These are phyloP conservation scores for Physocephala rufipes DNA, from an alignment of 2,888 invertebrate species.

Conservation along the genomic window DNA sequence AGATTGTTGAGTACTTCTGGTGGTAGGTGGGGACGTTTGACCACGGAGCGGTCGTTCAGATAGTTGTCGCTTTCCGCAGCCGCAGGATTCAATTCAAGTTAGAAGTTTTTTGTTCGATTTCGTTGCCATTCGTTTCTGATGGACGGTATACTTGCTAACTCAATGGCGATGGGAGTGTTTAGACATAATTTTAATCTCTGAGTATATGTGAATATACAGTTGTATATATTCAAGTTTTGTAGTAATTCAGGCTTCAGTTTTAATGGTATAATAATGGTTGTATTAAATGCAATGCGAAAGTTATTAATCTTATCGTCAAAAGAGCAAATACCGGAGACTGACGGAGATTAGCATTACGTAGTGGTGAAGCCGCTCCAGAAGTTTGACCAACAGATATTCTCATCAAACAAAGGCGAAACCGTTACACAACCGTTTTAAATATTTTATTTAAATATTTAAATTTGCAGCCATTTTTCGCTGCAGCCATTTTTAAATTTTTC, in stretches of 20 bases:
- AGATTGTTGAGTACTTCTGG: background rate
- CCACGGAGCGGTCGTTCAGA: background rate
- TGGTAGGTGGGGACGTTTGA: too few relatives aligned
- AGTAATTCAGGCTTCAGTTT: constrained; percentile 4
- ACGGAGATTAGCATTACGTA: background rate
- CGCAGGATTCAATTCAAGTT: background rate
- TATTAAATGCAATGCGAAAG: background rate
- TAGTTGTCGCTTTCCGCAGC: background rate
- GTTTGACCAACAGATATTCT: too few relatives aligned
- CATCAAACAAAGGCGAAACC: too few relatives aligned
- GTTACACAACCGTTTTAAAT: too few relatives aligned
- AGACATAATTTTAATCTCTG: too few relatives aligned
- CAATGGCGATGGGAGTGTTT: too few relatives aligned
- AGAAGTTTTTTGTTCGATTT: background rate
- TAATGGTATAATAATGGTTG: background rate
- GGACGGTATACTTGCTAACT: background rate
- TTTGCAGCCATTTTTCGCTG: too few relatives aligned
- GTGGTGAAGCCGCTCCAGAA: too few relatives aligned
- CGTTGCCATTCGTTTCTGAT: background rate
- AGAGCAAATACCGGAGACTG: background rate
- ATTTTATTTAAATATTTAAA: too few relatives aligned
- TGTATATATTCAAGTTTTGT: too few relatives aligned
- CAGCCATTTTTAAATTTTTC: too few relatives aligned
- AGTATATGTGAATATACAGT: too few relatives aligned
- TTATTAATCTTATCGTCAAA: background rate